phyloP scores from a whole-genome alignment of 1,140 invertebrate genomes.

The Anastatus disparis region DNA sequence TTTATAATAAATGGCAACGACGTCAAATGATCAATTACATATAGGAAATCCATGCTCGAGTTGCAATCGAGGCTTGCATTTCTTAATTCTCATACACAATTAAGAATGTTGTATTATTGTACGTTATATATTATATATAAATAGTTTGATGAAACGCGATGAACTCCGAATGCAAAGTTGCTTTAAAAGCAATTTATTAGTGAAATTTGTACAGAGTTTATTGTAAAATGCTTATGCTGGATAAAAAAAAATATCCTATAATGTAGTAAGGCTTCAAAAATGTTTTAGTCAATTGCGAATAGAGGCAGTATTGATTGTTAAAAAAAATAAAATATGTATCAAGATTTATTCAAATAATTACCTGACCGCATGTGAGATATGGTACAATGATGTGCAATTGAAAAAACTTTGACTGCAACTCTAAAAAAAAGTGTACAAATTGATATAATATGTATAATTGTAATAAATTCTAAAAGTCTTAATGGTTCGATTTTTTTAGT shows the following conservation, averaged over 20 bases:
- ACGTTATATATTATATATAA: conserved; percentile 50
- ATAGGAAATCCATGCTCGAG: conserved; percentile 54
- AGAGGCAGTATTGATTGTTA: conserved; percentile 42
- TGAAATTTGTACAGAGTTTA: conserved; percentile 43
- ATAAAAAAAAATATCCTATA: conserved; percentile 40
- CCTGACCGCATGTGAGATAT: conserved; percentile 36
- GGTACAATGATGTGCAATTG: conserved; percentile 40
- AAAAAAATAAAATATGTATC: conserved; percentile 31
- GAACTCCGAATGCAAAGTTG: conserved; percentile 60
- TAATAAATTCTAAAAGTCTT: conserved; percentile 17
- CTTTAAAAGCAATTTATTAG: conserved; percentile 53
- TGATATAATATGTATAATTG: conserved; percentile 20
- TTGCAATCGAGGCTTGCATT: conserved; percentile 58
- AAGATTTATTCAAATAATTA: conserved; percentile 32
- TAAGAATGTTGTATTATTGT: conserved; percentile 56
- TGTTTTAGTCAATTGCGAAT: conserved; percentile 36
- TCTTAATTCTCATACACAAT: conserved; percentile 51
- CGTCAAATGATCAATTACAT: conserved; percentile 46
- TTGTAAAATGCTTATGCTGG: conserved; percentile 31
- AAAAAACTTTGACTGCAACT: conserved; percentile 33
- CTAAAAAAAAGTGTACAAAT: conserved; percentile 33
- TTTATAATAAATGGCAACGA: conserved; percentile 42
- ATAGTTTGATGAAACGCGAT: conserved; percentile 51
- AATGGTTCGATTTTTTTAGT: conserved; percentile 17
- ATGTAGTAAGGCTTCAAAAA: conserved; percentile 31